Evolutionary conservation across 2,888 invertebrate species (phyloP).

Genomic region (Platerodrilus igneus): DNA sequence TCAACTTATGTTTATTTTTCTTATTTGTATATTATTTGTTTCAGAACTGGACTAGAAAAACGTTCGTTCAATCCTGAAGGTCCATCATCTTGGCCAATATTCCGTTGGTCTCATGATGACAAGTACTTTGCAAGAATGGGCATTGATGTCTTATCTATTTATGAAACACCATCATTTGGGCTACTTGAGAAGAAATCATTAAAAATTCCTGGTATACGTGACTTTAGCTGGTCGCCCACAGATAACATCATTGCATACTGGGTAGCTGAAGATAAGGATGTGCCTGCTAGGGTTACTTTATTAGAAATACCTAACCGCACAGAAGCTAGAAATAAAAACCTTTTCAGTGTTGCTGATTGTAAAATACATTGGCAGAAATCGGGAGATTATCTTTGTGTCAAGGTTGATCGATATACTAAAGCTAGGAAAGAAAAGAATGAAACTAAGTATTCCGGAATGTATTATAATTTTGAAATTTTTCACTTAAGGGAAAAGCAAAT

Average conservation of each 20-base stretch:
- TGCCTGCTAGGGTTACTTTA: conserved; percentile 90
- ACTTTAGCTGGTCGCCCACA: conserved; percentile 97
- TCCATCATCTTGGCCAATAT: conserved; percentile 81
- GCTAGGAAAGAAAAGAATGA: conserved; percentile 92
- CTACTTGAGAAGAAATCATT: conserved; percentile 92
- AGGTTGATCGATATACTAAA: conserved; percentile 60
- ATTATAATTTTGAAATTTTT: conserved; percentile 98
- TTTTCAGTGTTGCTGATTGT: conserved; percentile 97
- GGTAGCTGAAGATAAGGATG: conserved; percentile 96
- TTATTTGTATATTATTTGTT: conserved; percentile 12
- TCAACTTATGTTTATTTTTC: too few species aligned
- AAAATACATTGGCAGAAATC: conserved; percentile 99
- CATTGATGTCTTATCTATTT: conserved; percentile 81
- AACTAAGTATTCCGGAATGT: conserved; percentile 92
- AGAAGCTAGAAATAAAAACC: conserved; percentile 87
- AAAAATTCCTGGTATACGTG: conserved; percentile 82
- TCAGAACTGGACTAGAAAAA: conserved; percentile 83
- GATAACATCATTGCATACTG: conserved; percentile 96
- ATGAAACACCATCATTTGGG: conserved; percentile 94
- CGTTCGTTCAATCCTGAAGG: conserved; percentile 84
- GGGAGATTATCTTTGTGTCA: conserved; percentile 96
- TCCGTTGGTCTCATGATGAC: conserved; percentile 97
- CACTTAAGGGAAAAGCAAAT: conserved; percentile 97
- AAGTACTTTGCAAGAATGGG: conserved; percentile 89
- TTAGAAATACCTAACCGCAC: conserved; percentile 87